Base-by-base conservation (phyloP, 2,888 invertebrate species). In the Slavum lentiscoides region DNA sequence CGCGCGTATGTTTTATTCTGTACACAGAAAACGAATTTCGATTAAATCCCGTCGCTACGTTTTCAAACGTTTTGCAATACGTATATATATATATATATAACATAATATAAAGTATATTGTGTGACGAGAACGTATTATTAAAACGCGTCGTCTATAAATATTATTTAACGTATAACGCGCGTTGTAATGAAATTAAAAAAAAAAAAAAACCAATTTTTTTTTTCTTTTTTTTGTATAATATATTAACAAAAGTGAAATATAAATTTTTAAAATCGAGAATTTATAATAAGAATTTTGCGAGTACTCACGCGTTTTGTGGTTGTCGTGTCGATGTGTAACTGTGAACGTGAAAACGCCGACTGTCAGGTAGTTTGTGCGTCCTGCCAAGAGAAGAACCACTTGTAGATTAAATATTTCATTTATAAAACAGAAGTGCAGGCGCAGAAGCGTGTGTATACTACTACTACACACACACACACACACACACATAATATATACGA, bases 351-450 rank as follows among this genome's bases (percentile, higher is more conserved):
- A 72, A 80, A 80, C 77, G 70, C n/a, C 39, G 77, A 80, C 77
- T 80, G 70, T 64, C 70, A 80, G 77, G 69, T 80, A 70, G 77
- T 80, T 23, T 55, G 58, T 21, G 55, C 30, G 82, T 73, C 68
- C 49, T 53, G 59, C 58, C 59, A 80, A 59, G 70, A 77, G 82
- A 82, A 82, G 80, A 83, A 83, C 82, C 82, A 83, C 82, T 82
- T 83, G 82, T 83, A 80, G 82, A 82, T 83, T 82, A 80, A 64
- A 77, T 69, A 55, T 80, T 70, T 69, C 59, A 77, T 69, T 77
- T 76, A 76, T 68, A 69, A 76, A 23, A 68, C 30, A 76, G 30
- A 59, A 68, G 59, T 68, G 49, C 70, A 62, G 39, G 70, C 77
- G 77, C 70, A 62, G 70, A 70, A 70, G 49, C 69, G 53, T 72